Base-by-base conservation (phyloP, 2,797 vertebrate genomes). In the Selene dorsalis region DNA sequence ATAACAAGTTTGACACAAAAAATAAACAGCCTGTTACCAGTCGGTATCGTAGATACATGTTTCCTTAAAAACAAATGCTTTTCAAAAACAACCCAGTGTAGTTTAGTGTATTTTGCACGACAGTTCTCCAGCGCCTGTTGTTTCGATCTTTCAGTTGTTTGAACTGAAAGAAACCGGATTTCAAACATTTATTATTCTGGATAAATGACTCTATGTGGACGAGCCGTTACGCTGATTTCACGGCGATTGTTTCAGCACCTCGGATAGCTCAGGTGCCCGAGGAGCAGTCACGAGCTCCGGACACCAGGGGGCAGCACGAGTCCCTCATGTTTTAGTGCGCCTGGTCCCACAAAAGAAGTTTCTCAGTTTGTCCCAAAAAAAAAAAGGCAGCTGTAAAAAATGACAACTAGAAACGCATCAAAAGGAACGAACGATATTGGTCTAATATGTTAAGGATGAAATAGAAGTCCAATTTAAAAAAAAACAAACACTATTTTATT, bases 221-320 rank as follows among this genome's bases (percentile, higher is more conserved):
- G 20, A 6, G 17, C 45, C 45, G 0, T 26, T 38, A n/a, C n/a
- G n/a, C n/a, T 56, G 39, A 14, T 56, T 45, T 26, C 55, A 30
- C 6, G 17, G 41, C 1, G 35, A 24, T 47, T 47, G 16, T 74
- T 91, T 91, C 90, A 91, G 91, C 59, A 93, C 87, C 85, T 73
- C 66, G 91, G 91, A 92, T 79, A 92, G 90, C 72, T 39, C 45
- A 17, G 13, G 7, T 35, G n/a, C 16, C 10, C 10, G 6, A 1
- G 38, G n/a, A 38, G n/a, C 2, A 69, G 30, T 12, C 12, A 2
- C 26, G 1, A 0, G 12, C n/a, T 2, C 68, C 41, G 0, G 16
- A 78, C 90, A 87, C 83, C 24, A 65, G 83, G 71, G 61, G 79
- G 82, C 84, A 80, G 77, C 85, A 90, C 47, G 5, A 67, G 48